Conservation (phyloP, 2,888 invertebrate genomes). For the Dolichomitus sp. region DNA sequence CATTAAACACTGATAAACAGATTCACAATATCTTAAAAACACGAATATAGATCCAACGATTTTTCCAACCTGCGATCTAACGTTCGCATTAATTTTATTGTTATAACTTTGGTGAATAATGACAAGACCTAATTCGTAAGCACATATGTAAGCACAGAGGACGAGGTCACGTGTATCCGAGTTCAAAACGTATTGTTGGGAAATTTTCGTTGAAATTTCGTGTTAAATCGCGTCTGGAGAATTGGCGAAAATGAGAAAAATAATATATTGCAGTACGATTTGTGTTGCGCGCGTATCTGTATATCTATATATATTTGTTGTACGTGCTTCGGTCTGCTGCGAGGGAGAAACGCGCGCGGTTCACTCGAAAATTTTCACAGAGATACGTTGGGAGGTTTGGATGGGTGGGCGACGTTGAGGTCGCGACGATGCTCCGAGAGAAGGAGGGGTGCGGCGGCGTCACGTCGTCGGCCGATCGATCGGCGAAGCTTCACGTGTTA, state of each 20-base stretch:
- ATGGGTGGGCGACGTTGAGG: conserved; percentile 9
- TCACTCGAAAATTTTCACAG: conserved; percentile 26
- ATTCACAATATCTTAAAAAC: not conserved
- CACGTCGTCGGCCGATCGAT: conserved; percentile 65
- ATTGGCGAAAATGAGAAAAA: not conserved
- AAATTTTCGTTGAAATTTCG: not conserved
- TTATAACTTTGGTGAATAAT: not conserved
- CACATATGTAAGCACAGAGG: not conserved
- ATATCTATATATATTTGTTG: not conserved
- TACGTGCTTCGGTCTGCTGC: not conserved
- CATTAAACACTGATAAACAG: not conserved
- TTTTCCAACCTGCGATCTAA: not conserved
- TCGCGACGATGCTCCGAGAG: conserved; percentile 27
- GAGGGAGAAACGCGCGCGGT: conserved; percentile 19
- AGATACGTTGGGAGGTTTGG: conserved; percentile 4
- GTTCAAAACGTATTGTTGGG: not conserved
- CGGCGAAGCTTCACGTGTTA: conserved; percentile 61
- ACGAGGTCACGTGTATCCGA: not conserved
- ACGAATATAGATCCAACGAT: not conserved
- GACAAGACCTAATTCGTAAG: not conserved
- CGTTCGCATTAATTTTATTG: not conserved
- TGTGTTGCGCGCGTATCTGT: not conserved
- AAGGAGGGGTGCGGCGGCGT: conserved; percentile 38
- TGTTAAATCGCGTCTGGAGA: not conserved
- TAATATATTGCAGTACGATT: not conserved